Evolutionary conservation across 2,113 vertebrate genomes (phyloP).

Genomic region (Sinocyclocheilus anshuiensis): DNA sequence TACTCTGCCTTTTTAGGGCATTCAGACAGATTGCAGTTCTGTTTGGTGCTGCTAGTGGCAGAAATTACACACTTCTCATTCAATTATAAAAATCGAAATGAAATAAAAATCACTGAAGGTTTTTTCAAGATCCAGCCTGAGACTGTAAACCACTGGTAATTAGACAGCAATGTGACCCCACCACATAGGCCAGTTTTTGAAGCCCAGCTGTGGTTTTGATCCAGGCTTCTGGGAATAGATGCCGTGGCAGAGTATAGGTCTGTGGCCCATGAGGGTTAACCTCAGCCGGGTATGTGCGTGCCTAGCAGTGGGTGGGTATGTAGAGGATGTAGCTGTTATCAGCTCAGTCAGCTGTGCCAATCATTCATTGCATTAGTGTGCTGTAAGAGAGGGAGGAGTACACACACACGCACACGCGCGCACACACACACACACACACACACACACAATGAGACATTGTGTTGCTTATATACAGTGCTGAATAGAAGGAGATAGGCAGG

Average conservation of each 20-base stretch:
- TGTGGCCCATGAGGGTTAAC: neutral
- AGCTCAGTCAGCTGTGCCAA: constrained; percentile 49
- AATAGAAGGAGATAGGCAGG: constrained; percentile 46
- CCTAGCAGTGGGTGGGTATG: constrained; percentile 27
- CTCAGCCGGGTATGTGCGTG: constrained; percentile 20
- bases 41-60: no score
- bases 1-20: no score
- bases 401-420: constrained; percentile 10
- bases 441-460: constrained; percentile 37
- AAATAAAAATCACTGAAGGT: no score
- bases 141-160: constrained; percentile 11
- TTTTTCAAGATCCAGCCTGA: neutral
- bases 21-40: no score
- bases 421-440: constrained; percentile 44
- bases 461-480: constrained; percentile 31
- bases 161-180: constrained; percentile 10
- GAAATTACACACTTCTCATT: no score
- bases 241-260: neutral
- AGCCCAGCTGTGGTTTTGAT: constrained; percentile 27
- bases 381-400: constrained; percentile 33
- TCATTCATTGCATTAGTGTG: constrained; percentile 37
- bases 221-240: constrained; percentile 3
- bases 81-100: no score
- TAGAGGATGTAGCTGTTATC: constrained; percentile 44
- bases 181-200: constrained; percentile 17